phyloP scores from a whole-genome alignment of 2,888 invertebrate species.

The Drosophila histrio region DNA sequence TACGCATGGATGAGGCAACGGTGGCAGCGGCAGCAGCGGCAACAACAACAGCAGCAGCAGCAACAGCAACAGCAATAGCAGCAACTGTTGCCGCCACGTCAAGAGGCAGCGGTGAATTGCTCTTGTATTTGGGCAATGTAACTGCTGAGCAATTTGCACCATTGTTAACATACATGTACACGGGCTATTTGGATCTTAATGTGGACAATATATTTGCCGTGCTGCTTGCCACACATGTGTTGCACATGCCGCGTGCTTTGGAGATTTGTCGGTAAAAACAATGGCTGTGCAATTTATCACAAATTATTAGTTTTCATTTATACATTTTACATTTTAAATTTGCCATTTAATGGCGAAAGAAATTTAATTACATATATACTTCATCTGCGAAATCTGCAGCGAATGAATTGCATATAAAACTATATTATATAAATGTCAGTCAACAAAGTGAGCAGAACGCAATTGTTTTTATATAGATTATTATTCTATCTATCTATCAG shows the following conservation, averaged over 20 bases:
- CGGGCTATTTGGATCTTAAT: slow-evolving; percentile 89
- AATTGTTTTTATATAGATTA: no score
- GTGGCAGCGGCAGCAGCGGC: slow-evolving; percentile 28
- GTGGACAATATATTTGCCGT: slow-evolving; percentile 90
- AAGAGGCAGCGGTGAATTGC: slow-evolving; percentile 53
- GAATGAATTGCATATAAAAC: no score
- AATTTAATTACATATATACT: not conserved
- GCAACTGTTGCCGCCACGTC: slow-evolving; percentile 3
- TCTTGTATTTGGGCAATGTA: slow-evolving; percentile 86
- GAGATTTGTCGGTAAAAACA: slow-evolving; percentile 86
- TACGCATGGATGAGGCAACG: slow-evolving; percentile 83
- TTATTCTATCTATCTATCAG: no score
- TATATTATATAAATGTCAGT: no score
- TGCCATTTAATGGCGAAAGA: not conserved
- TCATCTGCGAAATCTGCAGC: no score
- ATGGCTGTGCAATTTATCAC: not conserved
- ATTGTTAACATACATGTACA: slow-evolving; percentile 90
- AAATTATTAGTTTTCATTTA: not conserved
- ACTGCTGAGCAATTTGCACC: slow-evolving; percentile 88
- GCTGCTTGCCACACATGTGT: slow-evolving; percentile 88
- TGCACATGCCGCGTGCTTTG: slow-evolving; percentile 90
- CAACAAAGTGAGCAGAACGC: no score
- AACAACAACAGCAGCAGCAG: slow-evolving; percentile 12
- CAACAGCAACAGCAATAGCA: slow-evolving; percentile 8
- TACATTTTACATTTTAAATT: not conserved